Evolutionary conservation across 2,888 invertebrate species (phyloP).

Genomic region (Habrosyne pyritoides): DNA sequence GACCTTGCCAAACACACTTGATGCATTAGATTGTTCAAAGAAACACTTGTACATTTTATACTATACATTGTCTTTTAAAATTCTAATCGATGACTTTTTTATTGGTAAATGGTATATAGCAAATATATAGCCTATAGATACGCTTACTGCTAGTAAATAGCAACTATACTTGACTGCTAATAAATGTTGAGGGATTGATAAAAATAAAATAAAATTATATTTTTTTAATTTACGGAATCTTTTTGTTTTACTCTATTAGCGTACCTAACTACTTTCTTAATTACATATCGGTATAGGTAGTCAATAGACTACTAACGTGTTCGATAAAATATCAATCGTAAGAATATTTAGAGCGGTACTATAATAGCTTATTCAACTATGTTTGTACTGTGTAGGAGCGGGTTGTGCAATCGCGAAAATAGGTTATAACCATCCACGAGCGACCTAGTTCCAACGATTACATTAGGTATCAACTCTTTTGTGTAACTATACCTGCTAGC

Average conservation of each 20-base stretch:
- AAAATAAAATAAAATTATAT: no score
- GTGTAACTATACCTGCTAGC: constrained; percentile 31
- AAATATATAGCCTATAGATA: no score
- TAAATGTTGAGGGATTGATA: no score
- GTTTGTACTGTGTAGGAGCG: constrained; percentile 42
- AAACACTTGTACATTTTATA: constrained; percentile 8
- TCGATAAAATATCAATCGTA: constrained; percentile 55
- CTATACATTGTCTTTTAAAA: background rate
- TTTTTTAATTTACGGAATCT: no score
- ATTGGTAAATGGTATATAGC: no score
- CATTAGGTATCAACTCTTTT: constrained; percentile 47
- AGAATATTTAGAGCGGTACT: constrained; percentile 51
- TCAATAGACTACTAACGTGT: constrained; percentile 32
- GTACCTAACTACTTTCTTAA: background rate
- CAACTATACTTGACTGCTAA: no score
- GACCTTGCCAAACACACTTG: constrained; percentile 37
- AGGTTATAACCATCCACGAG: constrained; percentile 59
- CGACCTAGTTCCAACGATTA: constrained; percentile 56
- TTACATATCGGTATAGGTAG: constrained; percentile 9
- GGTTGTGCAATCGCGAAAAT: constrained; percentile 68
- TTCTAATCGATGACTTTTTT: no score
- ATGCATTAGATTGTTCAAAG: constrained; percentile 34
- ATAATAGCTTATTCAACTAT: constrained; percentile 48
- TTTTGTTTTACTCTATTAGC: no score
- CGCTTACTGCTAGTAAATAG: no score